Evolutionary conservation across 2,113 vertebrate genomes (phyloP).

Genomic region (Tichodroma muraria): DNA sequence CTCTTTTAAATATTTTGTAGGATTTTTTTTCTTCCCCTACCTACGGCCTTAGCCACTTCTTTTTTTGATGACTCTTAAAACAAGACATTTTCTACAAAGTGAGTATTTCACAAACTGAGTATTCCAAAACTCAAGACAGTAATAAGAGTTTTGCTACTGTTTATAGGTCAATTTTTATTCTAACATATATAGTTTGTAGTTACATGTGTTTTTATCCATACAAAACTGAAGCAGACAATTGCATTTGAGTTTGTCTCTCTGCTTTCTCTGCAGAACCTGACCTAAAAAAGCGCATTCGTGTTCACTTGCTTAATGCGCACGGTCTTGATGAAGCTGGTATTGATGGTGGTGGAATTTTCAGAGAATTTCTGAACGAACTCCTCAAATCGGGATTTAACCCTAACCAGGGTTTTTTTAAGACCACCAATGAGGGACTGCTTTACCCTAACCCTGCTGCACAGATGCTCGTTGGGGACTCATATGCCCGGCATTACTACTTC

Average conservation of each 20-base stretch:
- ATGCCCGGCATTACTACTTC: constrained; percentile 95
- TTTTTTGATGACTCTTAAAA: neutral
- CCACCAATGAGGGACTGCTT: constrained; percentile 93
- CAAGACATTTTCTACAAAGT: neutral
- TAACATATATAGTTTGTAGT: neutral
- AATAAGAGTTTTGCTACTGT: neutral
- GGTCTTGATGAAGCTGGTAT: constrained; percentile 97
- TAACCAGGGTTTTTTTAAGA: constrained; percentile 97
- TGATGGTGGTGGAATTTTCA: constrained; percentile 95
- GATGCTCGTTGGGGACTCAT: constrained; percentile 92
- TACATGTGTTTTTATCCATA: neutral
- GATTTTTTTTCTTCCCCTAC: neutral
- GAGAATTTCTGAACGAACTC: constrained; percentile 96
- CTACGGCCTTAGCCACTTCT: neutral
- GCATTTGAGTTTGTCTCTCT: neutral
- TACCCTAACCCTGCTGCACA: constrained; percentile 92
- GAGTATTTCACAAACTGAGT: neutral
- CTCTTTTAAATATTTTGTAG: neutral
- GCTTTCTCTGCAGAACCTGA: constrained; percentile 80
- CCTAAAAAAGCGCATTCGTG: constrained; percentile 91
- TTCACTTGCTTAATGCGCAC: constrained; percentile 93
- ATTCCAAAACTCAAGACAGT: neutral
- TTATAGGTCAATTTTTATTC: neutral
- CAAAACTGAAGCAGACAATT: neutral
- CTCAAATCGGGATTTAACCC: constrained; percentile 97